A percentile compares a stretch with the other conserved stretches of the same genome.
Conservation (phyloP, 2,888 invertebrate species). For the Dexiosoma caninum region DNA sequence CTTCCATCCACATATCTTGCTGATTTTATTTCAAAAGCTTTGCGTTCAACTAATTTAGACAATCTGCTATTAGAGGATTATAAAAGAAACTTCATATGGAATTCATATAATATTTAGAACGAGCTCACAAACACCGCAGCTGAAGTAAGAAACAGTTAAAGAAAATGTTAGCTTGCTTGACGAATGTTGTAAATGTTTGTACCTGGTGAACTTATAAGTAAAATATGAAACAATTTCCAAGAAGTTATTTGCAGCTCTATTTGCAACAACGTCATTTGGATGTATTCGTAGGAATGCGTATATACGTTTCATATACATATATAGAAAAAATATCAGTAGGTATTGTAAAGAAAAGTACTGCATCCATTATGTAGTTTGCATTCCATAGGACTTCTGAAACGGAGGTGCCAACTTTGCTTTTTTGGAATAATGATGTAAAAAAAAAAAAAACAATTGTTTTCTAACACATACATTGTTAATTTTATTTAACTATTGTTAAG, state of each 20-base stretch:
- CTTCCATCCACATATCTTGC: background rate
- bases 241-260: background rate
- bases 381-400: too few species aligned
- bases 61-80: constrained; percentile 1
- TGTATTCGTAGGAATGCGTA: too few species aligned
- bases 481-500: too few species aligned
- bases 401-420: too few species aligned
- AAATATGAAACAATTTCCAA: constrained; percentile 11
- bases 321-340: too few species aligned
- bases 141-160: background rate
- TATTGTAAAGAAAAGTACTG: too few species aligned
- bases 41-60: constrained; percentile 9
- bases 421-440: too few species aligned
- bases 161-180: constrained; percentile 7
- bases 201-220: constrained; percentile 13
- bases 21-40: constrained; percentile 5
- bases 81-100: constrained; percentile 21
- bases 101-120: background rate
- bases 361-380: too few species aligned
- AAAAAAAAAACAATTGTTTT: too few species aligned
- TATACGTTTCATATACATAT: too few species aligned
- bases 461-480: too few species aligned
- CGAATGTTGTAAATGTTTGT: constrained; percentile 27
- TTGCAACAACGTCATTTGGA: too few species aligned
- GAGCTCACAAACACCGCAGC: constrained; percentile 3